Conservation (phyloP, 2,797 vertebrate genomes). For the Chloroceryle amazona region DNA sequence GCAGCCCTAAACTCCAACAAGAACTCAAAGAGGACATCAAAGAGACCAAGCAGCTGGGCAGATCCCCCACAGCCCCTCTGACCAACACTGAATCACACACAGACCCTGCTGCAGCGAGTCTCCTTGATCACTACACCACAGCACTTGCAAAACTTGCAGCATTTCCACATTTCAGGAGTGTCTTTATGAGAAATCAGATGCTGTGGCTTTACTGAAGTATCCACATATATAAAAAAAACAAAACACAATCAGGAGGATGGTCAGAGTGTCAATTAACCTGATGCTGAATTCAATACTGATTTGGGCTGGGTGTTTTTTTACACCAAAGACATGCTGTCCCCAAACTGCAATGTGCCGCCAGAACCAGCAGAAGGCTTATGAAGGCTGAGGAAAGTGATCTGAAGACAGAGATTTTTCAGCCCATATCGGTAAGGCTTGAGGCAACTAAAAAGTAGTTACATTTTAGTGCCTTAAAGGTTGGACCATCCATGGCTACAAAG, state of each 20-base stretch:
- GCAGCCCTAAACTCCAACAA: not conserved
- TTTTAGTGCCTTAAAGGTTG: not conserved
- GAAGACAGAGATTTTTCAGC: not conserved
- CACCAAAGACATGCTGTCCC: not conserved
- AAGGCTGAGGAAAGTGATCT: not conserved
- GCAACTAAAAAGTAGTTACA: not conserved
- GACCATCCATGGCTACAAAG: not conserved
- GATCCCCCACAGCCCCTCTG: not conserved
- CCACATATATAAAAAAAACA: not conserved
- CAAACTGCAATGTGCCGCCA: accelerated
- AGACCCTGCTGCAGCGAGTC: accelerated
- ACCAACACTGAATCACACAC: not conserved
- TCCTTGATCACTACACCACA: not conserved
- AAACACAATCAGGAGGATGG: not conserved
- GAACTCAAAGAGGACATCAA: not conserved
- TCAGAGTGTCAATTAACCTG: not conserved
- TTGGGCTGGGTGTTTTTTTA: not conserved
- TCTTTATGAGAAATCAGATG: not conserved
- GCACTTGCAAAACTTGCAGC: not conserved
- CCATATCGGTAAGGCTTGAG: not conserved
- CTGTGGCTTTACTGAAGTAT: not conserved
- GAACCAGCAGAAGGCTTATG: not conserved
- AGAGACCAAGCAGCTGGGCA: not conserved
- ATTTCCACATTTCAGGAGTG: not conserved
- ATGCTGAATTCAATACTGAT: not conserved